These are phyloP conservation scores for Holothuria scabra DNA, from an alignment of 53 echinoderm and acorn worm genomes.

Conservation along the genomic window DNA sequence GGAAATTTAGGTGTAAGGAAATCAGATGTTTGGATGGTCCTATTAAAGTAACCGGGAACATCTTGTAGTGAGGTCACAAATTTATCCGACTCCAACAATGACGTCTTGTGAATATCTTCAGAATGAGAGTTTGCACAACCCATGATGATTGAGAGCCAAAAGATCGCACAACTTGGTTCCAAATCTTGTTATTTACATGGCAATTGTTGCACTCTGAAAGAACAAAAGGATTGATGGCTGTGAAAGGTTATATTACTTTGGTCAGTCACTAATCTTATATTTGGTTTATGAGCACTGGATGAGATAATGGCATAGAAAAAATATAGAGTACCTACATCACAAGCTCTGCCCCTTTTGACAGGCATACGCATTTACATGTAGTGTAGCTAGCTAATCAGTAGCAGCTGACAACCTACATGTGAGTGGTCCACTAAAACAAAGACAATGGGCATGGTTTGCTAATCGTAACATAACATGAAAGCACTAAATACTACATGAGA, in stretches of 20 bases:
- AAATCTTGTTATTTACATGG: neutral
- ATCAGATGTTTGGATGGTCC: constrained; percentile 81
- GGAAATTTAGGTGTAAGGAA: constrained; percentile 71
- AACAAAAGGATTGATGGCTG: neutral
- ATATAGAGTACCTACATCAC: too few species aligned
- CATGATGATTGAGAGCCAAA: constrained; percentile 57
- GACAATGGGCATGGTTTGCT: too few species aligned
- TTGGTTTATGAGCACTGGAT: too few species aligned
- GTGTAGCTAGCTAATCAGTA: too few species aligned
- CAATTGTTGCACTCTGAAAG: neutral
- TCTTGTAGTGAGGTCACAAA: constrained; percentile 75
- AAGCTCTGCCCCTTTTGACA: too few species aligned
- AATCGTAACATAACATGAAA: too few species aligned
- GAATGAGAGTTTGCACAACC: constrained; percentile 88
- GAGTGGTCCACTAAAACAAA: too few species aligned
- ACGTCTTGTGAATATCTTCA: constrained; percentile 84
- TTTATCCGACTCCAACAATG: constrained; percentile 65
- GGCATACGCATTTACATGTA: too few species aligned
- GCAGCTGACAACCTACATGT: too few species aligned
- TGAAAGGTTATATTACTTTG: neutral
- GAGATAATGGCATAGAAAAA: too few species aligned
- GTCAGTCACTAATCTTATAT: too few species aligned
- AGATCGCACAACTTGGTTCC: neutral
- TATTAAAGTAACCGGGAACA: constrained; percentile 83
- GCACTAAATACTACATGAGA: too few species aligned